phyloP scores from a whole-genome alignment of 2,888 invertebrate species.

The Agrochola lota region DNA sequence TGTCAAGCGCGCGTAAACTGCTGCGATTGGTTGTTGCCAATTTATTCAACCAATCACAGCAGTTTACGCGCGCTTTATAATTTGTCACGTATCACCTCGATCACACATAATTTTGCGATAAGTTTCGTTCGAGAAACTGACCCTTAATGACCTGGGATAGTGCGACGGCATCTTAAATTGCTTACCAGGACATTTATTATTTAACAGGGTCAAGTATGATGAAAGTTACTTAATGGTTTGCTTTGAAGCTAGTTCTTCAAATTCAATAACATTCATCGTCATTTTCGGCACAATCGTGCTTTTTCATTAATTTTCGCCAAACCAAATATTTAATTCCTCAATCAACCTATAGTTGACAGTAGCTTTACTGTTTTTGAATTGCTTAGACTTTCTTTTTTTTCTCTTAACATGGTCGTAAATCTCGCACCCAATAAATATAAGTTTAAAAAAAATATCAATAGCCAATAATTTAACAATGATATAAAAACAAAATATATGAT shows the following conservation, averaged over 20 bases:
- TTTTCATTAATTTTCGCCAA: not conserved
- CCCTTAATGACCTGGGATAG: not conserved
- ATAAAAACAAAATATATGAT: constrained; percentile 55
- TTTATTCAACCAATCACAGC: too few species aligned
- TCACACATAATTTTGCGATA: too few species aligned
- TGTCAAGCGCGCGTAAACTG: too few species aligned
- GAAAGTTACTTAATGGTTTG: too few species aligned
- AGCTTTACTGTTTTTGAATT: constrained; percentile 27
- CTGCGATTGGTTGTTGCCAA: too few species aligned
- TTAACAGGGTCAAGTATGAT: not conserved
- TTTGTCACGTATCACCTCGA: too few species aligned
- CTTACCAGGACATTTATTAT: too few species aligned
- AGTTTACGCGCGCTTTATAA: too few species aligned
- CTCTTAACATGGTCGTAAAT: constrained; percentile 55
- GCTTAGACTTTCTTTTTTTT: constrained; percentile 18
- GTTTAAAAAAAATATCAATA: constrained; percentile 65
- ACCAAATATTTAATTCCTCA: not conserved
- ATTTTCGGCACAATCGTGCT: not conserved
- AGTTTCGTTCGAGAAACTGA: too few species aligned
- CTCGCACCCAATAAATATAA: constrained; percentile 42
- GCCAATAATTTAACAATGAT: constrained; percentile 68
- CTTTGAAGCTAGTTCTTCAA: not conserved
- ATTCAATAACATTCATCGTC: not conserved
- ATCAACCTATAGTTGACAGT: not conserved
- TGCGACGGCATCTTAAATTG: not conserved